These are phyloP conservation scores for Phymorhynchus buccinoides DNA, from an alignment of 1,140 invertebrate species.

Conservation along the genomic window DNA sequence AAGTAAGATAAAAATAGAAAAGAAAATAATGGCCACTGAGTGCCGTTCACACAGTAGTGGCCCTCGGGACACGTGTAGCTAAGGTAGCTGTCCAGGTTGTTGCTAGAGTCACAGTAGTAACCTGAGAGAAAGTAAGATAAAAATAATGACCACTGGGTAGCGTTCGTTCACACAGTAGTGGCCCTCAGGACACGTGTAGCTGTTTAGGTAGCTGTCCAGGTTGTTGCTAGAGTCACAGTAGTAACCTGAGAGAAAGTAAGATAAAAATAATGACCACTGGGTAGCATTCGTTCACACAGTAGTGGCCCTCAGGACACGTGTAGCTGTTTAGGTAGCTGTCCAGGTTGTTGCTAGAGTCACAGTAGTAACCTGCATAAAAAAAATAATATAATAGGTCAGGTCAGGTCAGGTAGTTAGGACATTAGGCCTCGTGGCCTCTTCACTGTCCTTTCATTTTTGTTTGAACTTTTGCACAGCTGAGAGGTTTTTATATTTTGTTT, in stretches of 20 bases:
- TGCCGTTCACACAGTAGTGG: conserved; percentile 69
- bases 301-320: conserved; percentile 66
- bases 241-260: conserved; percentile 60
- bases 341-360: conserved; percentile 59
- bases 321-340: conserved; percentile 58
- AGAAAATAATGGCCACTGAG: conserved; percentile 58
- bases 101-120: conserved; percentile 64
- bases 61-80: conserved; percentile 64
- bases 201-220: conserved; percentile 56
- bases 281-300: conserved; percentile 70
- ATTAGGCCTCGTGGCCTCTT: no score
- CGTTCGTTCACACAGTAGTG: conserved; percentile 70
- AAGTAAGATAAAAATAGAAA: no score
- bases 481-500: no score
- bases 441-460: no score
- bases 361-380: conserved; percentile 66
- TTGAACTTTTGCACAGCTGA: no score
- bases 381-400: no score
- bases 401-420: no score
- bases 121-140: conserved; percentile 59
- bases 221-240: conserved; percentile 65
- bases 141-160: conserved; percentile 63
- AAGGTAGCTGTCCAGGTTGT: conserved; percentile 60
- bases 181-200: conserved; percentile 64
- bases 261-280: no score